Evolutionary conservation across 2,113 vertebrate genomes (phyloP).

Genomic region (Hyla sarda): DNA sequence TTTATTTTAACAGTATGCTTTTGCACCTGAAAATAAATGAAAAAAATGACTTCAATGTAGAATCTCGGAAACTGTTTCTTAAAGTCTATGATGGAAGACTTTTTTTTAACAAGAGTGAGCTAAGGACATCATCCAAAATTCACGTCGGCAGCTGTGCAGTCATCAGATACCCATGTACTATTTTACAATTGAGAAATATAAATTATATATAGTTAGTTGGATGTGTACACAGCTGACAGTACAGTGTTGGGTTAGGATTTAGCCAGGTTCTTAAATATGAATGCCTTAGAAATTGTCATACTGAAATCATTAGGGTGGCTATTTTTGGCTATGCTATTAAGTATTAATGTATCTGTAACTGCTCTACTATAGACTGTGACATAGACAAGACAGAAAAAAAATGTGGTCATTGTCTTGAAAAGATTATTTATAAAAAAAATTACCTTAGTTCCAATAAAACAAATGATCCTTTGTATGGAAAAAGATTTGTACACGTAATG

Average conservation of each 20-base stretch:
- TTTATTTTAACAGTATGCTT: constrained; percentile 21
- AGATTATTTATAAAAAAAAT: neutral
- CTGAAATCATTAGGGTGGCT: neutral
- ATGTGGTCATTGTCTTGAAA: neutral
- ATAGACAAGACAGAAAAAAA: neutral
- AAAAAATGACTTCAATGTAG: constrained; percentile 7
- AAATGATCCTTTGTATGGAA: neutral
- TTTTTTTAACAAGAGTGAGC: neutral
- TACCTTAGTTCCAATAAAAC: neutral
- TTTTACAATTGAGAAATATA: constrained; percentile 19
- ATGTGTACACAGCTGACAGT: constrained; percentile 9
- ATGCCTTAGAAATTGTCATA: neutral
- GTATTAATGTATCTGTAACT: neutral
- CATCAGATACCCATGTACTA: constrained; percentile 24
- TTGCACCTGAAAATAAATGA: constrained; percentile 31
- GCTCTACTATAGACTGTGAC: neutral
- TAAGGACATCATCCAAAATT: constrained; percentile 32
- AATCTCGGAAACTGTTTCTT: constrained; percentile 5
- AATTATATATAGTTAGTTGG: constrained; percentile 27
- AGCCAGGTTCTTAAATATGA: neutral
- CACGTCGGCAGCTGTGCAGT: neutral
- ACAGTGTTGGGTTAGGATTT: constrained; percentile 4
- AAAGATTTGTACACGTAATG: too few relatives aligned
- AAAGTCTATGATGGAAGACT: neutral
- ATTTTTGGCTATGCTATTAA: neutral